Base-by-base conservation (phyloP, 2,888 invertebrate genomes). In the Trypoxylon attenuatum region DNA sequence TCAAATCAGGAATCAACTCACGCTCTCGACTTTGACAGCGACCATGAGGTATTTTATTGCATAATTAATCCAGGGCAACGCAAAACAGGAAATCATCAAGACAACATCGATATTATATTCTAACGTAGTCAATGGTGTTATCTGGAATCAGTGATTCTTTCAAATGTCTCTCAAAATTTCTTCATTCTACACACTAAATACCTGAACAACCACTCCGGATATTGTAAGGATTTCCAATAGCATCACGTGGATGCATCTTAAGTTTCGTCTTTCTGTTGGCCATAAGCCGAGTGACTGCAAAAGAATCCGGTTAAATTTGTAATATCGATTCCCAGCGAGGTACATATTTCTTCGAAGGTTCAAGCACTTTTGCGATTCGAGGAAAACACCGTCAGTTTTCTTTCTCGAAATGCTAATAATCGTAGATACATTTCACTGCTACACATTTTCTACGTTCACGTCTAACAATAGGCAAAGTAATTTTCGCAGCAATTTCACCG, bases 311-410 rank as follows among this genome's bases (percentile, higher is more conserved):
- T 45, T 61, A 5, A 39, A 2, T n/a, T 61, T 46, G 16, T 46
- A 51, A 4, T 67, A 69, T 8, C 16, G 57, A 42, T 47, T 45
- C 13, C 39, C 53, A 16, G 2, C 5, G 15, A 61, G 57, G 50
- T 62, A 38, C 68, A 69, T 69, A 15, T 41, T 47, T 46, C 6
- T 41, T 27, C 42, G 39, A 29, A 22, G 23, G 38, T 22, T 42
- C 45, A 49, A 21, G 21, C 38, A 22, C 54, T 43, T 50, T 27
- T 57, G 29, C 18, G 19, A 21, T 55, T 33, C 18, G 27, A 18
- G 15, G 2, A 23, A 13, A 46, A 6, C 51, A 25, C n/a, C 39
- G 41, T 49, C 41, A 47, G 50, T 21, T 41, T 21, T 21, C 16
- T 18, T 18, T 16, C 1, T 6, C 10, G 41, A n/a, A 3, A 0